These are phyloP conservation scores for Mellivora capensis DNA, from an alignment of 2,113 vertebrate species.

Conservation along the genomic window DNA sequence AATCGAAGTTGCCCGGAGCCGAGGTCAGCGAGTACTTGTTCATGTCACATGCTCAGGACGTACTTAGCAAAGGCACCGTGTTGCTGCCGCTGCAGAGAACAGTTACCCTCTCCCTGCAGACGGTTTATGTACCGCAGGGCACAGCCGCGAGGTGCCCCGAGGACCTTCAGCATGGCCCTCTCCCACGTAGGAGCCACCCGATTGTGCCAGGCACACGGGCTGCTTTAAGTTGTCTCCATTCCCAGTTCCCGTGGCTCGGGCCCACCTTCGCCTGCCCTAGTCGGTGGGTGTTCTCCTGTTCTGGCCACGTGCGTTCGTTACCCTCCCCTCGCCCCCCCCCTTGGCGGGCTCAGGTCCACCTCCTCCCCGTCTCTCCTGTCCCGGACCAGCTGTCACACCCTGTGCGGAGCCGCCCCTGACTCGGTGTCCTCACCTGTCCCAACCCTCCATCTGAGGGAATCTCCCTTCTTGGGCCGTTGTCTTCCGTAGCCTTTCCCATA, in stretches of 20 bases:
- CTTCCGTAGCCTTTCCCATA: neutral
- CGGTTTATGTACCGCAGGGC: neutral
- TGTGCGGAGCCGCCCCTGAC: neutral
- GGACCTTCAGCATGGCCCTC: neutral
- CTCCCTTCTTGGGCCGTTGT: neutral
- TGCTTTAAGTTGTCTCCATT: too few species aligned
- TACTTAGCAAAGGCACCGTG: too few species aligned
- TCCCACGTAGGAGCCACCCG: fast-evolving
- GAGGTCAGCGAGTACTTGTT: too few species aligned
- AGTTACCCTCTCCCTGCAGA: neutral
- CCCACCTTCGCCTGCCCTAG: neutral
- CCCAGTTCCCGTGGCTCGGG: neutral
- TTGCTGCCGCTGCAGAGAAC: neutral
- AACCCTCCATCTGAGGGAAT: neutral
- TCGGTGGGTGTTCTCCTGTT: neutral
- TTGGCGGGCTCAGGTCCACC: neutral
- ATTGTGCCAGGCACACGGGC: neutral
- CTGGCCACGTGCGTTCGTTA: neutral
- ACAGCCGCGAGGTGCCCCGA: neutral
- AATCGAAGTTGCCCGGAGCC: neutral
- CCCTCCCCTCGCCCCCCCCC: too few species aligned
- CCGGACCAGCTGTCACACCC: neutral
- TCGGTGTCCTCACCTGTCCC: neutral
- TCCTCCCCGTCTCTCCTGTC: fast-evolving
- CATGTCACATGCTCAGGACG: fast-evolving